Percentiles rank a stretch among this genome's conserved stretches.
phyloP scores from a whole-genome alignment of 2,797 vertebrate genomes.

The Ctenosaura bakeri region DNA sequence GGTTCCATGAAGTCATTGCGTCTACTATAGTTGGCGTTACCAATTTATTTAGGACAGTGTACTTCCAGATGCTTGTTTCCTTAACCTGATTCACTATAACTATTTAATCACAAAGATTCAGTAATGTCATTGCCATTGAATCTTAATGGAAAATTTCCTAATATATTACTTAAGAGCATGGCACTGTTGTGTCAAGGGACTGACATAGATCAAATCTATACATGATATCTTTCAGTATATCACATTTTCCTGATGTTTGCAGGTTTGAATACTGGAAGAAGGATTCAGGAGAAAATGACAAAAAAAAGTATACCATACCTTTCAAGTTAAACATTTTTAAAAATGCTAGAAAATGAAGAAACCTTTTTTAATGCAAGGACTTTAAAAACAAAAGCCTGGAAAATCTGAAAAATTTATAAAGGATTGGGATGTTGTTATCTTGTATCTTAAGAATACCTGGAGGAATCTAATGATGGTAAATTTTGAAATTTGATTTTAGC shows the following conservation, averaged over 20 bases:
- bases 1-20: too few species aligned
- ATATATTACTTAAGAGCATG: constrained; percentile 8
- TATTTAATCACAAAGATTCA: constrained; percentile 56
- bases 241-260: neutral
- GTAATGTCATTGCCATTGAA: constrained; percentile 34
- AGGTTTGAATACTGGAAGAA: neutral
- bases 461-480: too few species aligned
- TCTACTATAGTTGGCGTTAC: too few species aligned
- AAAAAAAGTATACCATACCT: constrained; percentile 10
- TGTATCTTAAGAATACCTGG: too few species aligned
- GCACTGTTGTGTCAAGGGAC: constrained; percentile 14
- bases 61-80: neutral
- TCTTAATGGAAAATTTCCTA: constrained; percentile 45
- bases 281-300: neutral
- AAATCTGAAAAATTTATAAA: neutral
- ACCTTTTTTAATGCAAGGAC: neutral
- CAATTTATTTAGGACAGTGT: neutral
- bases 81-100: constrained; percentile 44
- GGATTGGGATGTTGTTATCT: too few species aligned
- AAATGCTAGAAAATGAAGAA: neutral
- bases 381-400: neutral
- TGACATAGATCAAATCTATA: constrained; percentile 58
- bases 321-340: constrained; percentile 21
- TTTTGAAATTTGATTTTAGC: too few species aligned
- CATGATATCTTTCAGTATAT: too few species aligned